Conservation (phyloP, 2,797 vertebrate genomes). For the Cottoperca gobio region DNA sequence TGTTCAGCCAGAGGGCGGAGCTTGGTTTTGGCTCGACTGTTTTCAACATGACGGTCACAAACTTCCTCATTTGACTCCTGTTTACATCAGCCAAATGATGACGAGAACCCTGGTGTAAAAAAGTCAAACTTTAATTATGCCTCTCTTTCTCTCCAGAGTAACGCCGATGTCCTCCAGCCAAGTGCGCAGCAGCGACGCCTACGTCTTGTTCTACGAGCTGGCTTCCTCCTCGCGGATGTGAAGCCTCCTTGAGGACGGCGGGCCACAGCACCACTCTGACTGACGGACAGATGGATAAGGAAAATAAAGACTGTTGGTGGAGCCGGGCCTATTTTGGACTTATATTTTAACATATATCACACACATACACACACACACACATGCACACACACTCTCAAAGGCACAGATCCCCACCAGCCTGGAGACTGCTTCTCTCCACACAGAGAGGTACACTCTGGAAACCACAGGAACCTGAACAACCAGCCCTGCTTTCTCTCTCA, state of each 20-base stretch:
- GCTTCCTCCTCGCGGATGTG: constrained; percentile 91
- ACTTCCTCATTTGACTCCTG: no score
- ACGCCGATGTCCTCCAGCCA: constrained; percentile 96
- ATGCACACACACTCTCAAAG: constrained; percentile 23
- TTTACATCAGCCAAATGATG: background rate
- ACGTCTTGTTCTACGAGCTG: constrained; percentile 97
- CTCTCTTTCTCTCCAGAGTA: constrained; percentile 83
- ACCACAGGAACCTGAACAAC: constrained; percentile 52
- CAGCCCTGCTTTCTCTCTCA: constrained; percentile 51
- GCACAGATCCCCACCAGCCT: constrained; percentile 36
- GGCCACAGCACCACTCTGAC: constrained; percentile 35
- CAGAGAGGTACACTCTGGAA: constrained; percentile 43
- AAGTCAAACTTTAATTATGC: background rate
- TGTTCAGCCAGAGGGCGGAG: no score
- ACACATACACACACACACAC: constrained; percentile 22
- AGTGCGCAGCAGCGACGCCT: constrained; percentile 96
- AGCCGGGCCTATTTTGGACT: constrained; percentile 42
- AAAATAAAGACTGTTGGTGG: constrained; percentile 25
- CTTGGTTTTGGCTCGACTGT: no score
- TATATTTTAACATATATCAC: constrained; percentile 46
- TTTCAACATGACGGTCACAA: no score
- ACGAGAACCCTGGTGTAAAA: background rate
- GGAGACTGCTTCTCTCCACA: constrained; percentile 37
- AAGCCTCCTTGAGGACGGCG: constrained; percentile 55
- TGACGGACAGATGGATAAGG: constrained; percentile 5